Base-by-base conservation (phyloP, 1,140 invertebrate genomes). In the Heterodera schachtii region DNA sequence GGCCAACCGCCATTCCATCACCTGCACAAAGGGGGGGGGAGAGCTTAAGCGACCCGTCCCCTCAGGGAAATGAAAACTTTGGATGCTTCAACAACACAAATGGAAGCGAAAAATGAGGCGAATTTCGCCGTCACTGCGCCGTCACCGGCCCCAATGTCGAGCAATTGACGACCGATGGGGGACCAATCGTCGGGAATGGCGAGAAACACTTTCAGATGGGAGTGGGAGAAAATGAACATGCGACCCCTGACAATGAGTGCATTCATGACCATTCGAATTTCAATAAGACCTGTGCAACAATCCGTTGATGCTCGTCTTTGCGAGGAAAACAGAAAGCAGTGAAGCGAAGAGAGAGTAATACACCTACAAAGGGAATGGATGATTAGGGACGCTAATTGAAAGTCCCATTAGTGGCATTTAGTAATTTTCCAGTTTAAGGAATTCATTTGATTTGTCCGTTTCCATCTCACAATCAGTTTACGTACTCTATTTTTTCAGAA, bases 61-160 rank as follows among this genome's bases (percentile, higher is more conserved):
- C 31, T 31, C 31, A 0, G 31, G 31, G 31, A 31, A 31, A 31
- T 31, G 31, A 31, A 90, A 21, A 81, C 80, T 49, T 71, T 84
- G 0, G 95, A 96, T 83, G 95, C 93, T 91, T 97, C 96, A 1
- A 96, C 97, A 67, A 93, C 94, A 90, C 94, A 94, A 44, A 94
- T 93, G 31, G 92, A 90, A 21, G 92, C 86, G 60, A 82, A 81
- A 81, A 94, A 93, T 46, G 92, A 90, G 0, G 93, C 92, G 86
- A 96, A 93, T 74, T 93, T 92, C 21, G 93, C 91, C 43, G 95
- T 97, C 3, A 95, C 94, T 81, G 93, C 93, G 6, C 96, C 96
- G 91, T 97, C 95, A 2, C 96, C 96, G 9, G 96, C 95, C 66
- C 95, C 95, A 64, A 97, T 91, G 91, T 97, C 95, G 74, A 96